Conservation (phyloP, 2,888 invertebrate genomes). For the Alloplasta piceator region DNA sequence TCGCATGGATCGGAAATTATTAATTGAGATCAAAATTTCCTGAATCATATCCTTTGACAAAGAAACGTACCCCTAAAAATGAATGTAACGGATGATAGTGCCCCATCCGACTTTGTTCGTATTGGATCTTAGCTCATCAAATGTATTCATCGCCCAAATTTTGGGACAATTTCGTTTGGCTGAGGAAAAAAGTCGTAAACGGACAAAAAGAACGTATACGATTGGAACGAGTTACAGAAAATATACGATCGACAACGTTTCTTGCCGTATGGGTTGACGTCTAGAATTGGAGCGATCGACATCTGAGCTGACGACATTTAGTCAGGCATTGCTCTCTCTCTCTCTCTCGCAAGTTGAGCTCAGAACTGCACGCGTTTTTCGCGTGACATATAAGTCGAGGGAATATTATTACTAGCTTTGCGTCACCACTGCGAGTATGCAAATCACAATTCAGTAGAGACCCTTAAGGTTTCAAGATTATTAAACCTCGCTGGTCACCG, state of each 20-base stretch:
- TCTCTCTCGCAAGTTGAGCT: not conserved
- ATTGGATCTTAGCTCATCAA: not conserved
- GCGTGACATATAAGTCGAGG: not conserved
- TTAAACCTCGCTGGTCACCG: too few relatives aligned
- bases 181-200: not conserved
- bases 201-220: slow-evolving; percentile 9
- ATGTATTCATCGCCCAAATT: not conserved
- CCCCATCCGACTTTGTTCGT: too few relatives aligned
- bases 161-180: not conserved
- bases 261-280: slow-evolving; percentile 34
- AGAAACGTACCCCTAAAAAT: too few relatives aligned
- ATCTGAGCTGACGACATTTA: slow-evolving; percentile 47
- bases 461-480: not conserved
- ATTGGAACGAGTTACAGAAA: slow-evolving; percentile 17
- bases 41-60: too few relatives aligned
- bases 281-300: slow-evolving; percentile 42
- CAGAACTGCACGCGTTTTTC: slow-evolving; percentile 14
- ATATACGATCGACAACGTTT: slow-evolving; percentile 19
- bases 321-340: slow-evolving; percentile 24
- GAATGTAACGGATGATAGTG: too few relatives aligned
- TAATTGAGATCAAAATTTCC: too few relatives aligned
- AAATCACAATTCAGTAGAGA: too few relatives aligned
- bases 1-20: too few relatives aligned
- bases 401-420: slow-evolving; percentile 12
- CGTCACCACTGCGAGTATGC: not conserved